Percentiles rank a stretch among this genome's conserved stretches.
phyloP scores from a whole-genome alignment of 2,797 vertebrate species.

The Xiphophorus birchmanni region DNA sequence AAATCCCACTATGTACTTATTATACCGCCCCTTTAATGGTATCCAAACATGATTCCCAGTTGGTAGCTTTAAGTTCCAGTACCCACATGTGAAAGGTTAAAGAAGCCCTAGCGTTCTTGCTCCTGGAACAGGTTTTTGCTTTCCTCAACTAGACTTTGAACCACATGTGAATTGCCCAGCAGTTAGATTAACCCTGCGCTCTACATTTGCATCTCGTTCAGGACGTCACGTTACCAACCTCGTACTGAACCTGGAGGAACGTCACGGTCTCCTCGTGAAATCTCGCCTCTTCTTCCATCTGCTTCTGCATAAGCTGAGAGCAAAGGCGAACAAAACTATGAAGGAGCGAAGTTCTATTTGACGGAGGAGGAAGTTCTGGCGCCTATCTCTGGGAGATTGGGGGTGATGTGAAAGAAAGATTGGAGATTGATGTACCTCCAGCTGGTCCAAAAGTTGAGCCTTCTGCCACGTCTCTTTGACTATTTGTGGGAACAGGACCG shows the following conservation, averaged over 20 bases:
- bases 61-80: neutral
- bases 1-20: too few relatives aligned
- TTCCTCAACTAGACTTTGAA: neutral
- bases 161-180: conserved; percentile 46
- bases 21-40: neutral
- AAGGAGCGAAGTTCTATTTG: neutral
- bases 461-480: conserved; percentile 77
- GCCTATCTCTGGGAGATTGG: neutral
- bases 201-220: neutral
- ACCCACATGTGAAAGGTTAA: neutral
- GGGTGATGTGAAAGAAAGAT: neutral
- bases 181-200: neutral
- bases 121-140: neutral
- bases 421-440: conserved; percentile 70
- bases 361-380: neutral
- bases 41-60: neutral
- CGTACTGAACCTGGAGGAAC: conserved; percentile 81
- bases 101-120: neutral
- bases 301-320: conserved; percentile 77
- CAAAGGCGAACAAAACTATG: neutral
- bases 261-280: conserved; percentile 77
- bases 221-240: conserved; percentile 70
- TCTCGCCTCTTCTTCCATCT: conserved; percentile 78
- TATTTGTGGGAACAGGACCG: conserved; percentile 62
- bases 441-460: conserved; percentile 72